These are phyloP conservation scores for Hyla sarda DNA, from an alignment of 2,113 vertebrate genomes.

Conservation along the genomic window DNA sequence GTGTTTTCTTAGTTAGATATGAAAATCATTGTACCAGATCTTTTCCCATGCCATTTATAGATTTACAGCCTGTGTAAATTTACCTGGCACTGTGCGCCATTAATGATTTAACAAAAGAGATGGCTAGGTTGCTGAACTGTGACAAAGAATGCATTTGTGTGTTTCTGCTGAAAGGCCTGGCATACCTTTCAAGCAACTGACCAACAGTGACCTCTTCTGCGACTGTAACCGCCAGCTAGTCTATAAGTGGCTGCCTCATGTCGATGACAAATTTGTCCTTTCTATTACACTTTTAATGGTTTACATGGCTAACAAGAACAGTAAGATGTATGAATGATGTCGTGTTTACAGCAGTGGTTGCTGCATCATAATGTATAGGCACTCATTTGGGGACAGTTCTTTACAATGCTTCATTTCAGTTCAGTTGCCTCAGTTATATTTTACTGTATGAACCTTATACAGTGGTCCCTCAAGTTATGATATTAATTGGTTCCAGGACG, in stretches of 20 bases:
- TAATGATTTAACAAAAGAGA: conserved; percentile 72
- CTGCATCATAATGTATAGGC: neutral
- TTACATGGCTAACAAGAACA: neutral
- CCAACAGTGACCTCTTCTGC: conserved; percentile 60
- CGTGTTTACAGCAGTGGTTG: neutral
- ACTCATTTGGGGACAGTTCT: neutral
- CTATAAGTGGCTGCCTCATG: conserved; percentile 14
- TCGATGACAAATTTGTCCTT: conserved; percentile 25
- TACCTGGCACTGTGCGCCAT: conserved; percentile 63
- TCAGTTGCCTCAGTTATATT: neutral
- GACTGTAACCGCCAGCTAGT: conserved; percentile 60
- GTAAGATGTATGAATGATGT: conserved; percentile 21
- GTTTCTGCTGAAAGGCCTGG: conserved; percentile 59
- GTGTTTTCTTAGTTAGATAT: conserved; percentile 62
- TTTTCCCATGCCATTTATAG: conserved; percentile 68
- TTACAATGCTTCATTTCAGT: neutral
- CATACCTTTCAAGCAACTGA: conserved; percentile 62
- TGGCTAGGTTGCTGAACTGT: conserved; percentile 65
- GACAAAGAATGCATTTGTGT: conserved; percentile 66
- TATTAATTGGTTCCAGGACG: too few relatives aligned
- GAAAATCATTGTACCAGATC: conserved; percentile 67
- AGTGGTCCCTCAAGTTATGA: too few relatives aligned
- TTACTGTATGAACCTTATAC: neutral
- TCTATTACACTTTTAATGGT: conserved; percentile 41
- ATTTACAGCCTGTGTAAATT: conserved; percentile 68